A percentile compares a stretch with the other conserved stretches of the same genome.
Evolutionary conservation across 2,797 vertebrate species (phyloP).

Genomic region (Typhlichthys subterraneus): DNA sequence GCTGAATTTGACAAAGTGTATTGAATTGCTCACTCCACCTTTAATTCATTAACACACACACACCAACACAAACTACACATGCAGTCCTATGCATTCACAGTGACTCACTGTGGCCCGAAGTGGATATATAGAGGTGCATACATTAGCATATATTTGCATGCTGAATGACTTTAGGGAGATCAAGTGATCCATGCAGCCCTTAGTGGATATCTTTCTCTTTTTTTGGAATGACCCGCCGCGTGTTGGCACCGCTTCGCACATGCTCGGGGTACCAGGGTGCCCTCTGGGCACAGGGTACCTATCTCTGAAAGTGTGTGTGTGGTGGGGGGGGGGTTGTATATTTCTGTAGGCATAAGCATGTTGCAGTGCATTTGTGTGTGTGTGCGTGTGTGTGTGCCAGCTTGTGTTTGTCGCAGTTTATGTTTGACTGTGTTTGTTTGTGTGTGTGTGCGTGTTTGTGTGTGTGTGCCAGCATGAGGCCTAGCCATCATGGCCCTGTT

Average conservation of each 20-base stretch:
- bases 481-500: slow-evolving; percentile 69
- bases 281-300: slow-evolving; percentile 74
- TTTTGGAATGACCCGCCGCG: slow-evolving; percentile 67
- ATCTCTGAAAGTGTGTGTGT: slow-evolving; percentile 52
- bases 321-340: not conserved
- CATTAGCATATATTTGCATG: slow-evolving; percentile 80
- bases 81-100: slow-evolving; percentile 27
- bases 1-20: no score
- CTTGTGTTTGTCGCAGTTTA: slow-evolving; percentile 1
- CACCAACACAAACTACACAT: slow-evolving; percentile 30
- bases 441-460: slow-evolving; percentile 39
- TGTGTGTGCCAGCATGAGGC: slow-evolving; percentile 66
- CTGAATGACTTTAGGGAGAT: slow-evolving; percentile 79
- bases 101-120: slow-evolving; percentile 76
- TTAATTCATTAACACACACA: slow-evolving; percentile 1
- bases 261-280: slow-evolving; percentile 73
- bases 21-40: not conserved
- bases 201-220: slow-evolving; percentile 69
- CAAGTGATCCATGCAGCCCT: slow-evolving; percentile 71
- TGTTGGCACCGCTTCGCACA: slow-evolving; percentile 76
- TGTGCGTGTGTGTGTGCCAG: slow-evolving; percentile 10
- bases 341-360: not conserved
- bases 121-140: slow-evolving; percentile 82
- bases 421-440: slow-evolving; percentile 8
- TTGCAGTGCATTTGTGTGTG: slow-evolving; percentile 24